Percentiles rank a stretch among this genome's conserved stretches.
These are phyloP conservation scores for Drosophila trapezifrons DNA, from an alignment of 1,140 invertebrate species.

Conservation along the genomic window DNA sequence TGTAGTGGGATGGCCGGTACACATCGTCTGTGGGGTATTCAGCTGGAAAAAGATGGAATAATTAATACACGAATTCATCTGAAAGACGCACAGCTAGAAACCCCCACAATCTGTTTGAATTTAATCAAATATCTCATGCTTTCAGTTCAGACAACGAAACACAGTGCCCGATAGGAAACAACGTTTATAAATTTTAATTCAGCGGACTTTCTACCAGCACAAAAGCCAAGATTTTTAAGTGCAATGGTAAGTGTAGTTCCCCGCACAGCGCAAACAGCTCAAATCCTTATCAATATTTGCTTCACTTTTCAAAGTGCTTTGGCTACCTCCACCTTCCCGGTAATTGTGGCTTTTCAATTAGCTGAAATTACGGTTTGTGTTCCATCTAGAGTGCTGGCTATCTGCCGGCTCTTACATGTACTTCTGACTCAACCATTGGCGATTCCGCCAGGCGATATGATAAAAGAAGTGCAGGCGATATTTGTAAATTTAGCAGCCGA, in stretches of 20 bases:
- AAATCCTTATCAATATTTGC: slow-evolving; percentile 47
- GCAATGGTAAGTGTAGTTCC: slow-evolving; percentile 4
- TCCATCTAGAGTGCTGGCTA: slow-evolving; percentile 13
- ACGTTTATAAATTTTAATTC: background rate
- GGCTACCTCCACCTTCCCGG: background rate
- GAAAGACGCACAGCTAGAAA: too few species aligned
- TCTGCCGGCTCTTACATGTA: slow-evolving; percentile 2
- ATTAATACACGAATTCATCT: background rate
- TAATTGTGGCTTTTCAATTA: slow-evolving; percentile 50
- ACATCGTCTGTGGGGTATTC: slow-evolving; percentile 63
- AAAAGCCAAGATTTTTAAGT: slow-evolving; percentile 1
- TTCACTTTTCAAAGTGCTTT: slow-evolving; percentile 10
- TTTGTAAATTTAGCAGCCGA: too few species aligned
- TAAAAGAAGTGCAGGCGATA: background rate
- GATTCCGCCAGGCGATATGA: background rate
- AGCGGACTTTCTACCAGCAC: background rate
- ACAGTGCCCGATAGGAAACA: background rate
- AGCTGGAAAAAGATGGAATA: slow-evolving; percentile 22
- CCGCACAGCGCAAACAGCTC: background rate
- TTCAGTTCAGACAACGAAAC: too few species aligned
- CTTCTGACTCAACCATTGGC: slow-evolving; percentile 18
- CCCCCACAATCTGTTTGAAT: too few species aligned
- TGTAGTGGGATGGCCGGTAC: slow-evolving; percentile 55
- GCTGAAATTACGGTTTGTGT: slow-evolving; percentile 46
- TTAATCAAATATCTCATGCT: background rate